These are phyloP conservation scores for Brenthis hecate DNA, from an alignment of 2,888 invertebrate genomes.

Conservation along the genomic window DNA sequence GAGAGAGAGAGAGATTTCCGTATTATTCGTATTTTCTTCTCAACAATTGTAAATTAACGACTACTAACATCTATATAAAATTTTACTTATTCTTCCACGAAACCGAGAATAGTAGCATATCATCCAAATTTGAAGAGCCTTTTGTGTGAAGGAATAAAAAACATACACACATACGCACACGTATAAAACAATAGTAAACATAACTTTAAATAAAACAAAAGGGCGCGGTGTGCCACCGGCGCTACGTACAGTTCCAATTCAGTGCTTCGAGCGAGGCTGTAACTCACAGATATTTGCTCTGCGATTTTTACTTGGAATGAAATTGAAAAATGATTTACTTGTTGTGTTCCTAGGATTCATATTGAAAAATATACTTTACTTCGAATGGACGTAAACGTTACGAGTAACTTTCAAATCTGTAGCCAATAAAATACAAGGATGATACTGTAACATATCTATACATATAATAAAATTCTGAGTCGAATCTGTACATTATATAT, in stretches of 20 bases:
- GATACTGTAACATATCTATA: too few species aligned
- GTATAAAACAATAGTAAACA: background rate
- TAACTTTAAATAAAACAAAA: background rate
- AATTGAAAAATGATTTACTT: slow-evolving; percentile 32
- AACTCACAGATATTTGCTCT: slow-evolving; percentile 32
- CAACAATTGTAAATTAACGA: too few species aligned
- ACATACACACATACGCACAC: background rate
- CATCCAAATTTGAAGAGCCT: background rate
- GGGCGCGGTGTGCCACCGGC: slow-evolving; percentile 17
- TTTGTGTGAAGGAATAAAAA: background rate
- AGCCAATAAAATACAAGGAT: too few species aligned
- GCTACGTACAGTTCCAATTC: slow-evolving; percentile 10
- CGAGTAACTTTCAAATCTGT: too few species aligned
- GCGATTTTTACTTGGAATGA: slow-evolving; percentile 28
- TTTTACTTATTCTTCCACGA: too few species aligned
- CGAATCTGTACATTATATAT: too few species aligned
- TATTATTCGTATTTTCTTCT: too few species aligned
- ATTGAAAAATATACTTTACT: slow-evolving; percentile 3
- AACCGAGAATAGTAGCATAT: background rate
- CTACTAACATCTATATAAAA: too few species aligned
- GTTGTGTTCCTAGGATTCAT: slow-evolving; percentile 15
- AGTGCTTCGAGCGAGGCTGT: slow-evolving; percentile 10
- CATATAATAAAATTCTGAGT: too few species aligned
- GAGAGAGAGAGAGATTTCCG: too few species aligned
- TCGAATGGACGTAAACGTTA: too few species aligned